phyloP scores from a whole-genome alignment of 2,113 vertebrate genomes.

The Heloderma charlesbogerti region DNA sequence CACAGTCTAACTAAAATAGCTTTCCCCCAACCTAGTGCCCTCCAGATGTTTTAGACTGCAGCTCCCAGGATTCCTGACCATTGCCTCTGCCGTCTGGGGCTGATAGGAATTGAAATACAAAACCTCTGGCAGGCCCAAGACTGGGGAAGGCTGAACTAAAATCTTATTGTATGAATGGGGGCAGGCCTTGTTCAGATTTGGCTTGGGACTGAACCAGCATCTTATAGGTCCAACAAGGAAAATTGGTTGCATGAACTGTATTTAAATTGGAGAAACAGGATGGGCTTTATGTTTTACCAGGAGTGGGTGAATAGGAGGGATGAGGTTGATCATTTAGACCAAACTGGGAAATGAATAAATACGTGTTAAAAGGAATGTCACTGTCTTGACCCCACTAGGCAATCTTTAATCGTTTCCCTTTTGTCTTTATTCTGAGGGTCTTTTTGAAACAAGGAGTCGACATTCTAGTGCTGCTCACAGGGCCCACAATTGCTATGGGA shows the following conservation, averaged over 20 bases:
- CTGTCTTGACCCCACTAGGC: background rate
- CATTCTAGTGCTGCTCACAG: accelerated
- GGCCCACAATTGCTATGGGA: slow-evolving; percentile 30
- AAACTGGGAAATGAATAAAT: accelerated
- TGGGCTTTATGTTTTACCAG: background rate
- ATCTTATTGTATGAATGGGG: background rate
- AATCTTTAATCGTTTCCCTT: accelerated
- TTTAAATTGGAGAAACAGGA: background rate
- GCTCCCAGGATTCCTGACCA: no score
- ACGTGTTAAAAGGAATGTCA: background rate
- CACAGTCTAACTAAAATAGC: background rate
- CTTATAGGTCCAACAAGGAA: no score
- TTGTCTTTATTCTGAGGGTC: background rate
- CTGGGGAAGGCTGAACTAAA: background rate
- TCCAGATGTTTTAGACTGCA: no score
- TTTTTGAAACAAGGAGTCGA: background rate
- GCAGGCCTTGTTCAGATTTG: background rate
- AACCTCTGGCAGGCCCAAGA: no score
- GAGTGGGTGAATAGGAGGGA: accelerated
- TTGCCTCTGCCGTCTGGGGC: no score
- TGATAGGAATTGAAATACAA: no score
- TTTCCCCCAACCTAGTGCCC: no score
- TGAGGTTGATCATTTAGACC: accelerated
- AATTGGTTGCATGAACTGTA: background rate
- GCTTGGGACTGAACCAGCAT: background rate